Percentiles rank a stretch among this genome's conserved stretches.
Evolutionary conservation across 2,888 invertebrate genomes (phyloP).

Genomic region (Osmoderma eremita): DNA sequence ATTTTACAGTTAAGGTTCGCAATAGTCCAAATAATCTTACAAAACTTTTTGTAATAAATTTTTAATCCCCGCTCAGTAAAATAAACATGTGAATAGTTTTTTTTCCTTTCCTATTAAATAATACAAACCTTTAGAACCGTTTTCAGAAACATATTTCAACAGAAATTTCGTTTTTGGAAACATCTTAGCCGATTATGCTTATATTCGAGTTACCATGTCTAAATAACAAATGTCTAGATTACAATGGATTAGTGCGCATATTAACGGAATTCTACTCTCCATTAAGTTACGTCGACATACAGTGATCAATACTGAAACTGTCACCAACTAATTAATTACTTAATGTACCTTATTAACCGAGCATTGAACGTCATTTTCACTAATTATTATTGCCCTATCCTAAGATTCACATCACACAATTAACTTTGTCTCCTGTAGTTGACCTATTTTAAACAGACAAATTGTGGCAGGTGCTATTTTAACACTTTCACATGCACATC

Average conservation of each 20-base stretch:
- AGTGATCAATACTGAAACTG: constrained; percentile 26
- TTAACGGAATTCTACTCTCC: constrained; percentile 24
- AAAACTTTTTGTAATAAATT: no score
- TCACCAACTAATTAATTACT: constrained; percentile 35
- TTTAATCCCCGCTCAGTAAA: no score
- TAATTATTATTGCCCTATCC: constrained; percentile 20
- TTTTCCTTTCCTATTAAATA: no score
- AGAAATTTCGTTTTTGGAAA: background rate
- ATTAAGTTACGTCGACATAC: constrained; percentile 18
- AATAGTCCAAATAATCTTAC: no score
- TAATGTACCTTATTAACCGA: constrained; percentile 4
- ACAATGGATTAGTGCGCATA: constrained; percentile 31
- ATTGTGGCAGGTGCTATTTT: no score
- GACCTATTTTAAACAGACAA: no score
- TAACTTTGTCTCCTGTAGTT: no score
- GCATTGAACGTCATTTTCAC: constrained; percentile 12
- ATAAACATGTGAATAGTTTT: no score
- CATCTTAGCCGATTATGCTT: background rate
- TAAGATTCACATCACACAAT: no score
- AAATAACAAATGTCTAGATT: constrained; percentile 33
- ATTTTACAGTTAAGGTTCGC: no score
- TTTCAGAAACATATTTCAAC: background rate
- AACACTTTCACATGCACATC: no score
- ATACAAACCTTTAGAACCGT: no score
- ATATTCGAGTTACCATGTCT: constrained; percentile 30